A percentile compares a stretch with the other conserved stretches of the same genome.
These are phyloP conservation scores for Thrips palmi DNA, from an alignment of 1,140 invertebrate species.

Conservation along the genomic window DNA sequence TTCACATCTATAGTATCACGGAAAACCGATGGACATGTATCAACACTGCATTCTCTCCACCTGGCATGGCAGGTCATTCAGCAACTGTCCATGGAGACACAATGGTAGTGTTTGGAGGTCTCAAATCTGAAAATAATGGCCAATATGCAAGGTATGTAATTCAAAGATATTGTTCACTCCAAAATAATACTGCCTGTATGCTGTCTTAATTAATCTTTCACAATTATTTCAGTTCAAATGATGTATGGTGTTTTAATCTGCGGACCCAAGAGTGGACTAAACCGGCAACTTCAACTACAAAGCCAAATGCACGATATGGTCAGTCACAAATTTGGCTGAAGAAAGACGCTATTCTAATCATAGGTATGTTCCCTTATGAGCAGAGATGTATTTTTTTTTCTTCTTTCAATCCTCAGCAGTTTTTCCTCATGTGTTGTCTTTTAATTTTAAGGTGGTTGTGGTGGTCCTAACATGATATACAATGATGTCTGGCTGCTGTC, in stretches of 20 bases:
- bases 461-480: constrained; percentile 46
- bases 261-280: constrained; percentile 57
- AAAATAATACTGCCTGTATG: too few species aligned
- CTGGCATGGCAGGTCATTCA: constrained; percentile 81
- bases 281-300: constrained; percentile 40
- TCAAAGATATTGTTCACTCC: not conserved
- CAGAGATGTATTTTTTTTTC: constrained; percentile 6
- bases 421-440: constrained; percentile 13
- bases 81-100: constrained; percentile 66
- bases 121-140: constrained; percentile 26
- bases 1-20: constrained; percentile 74
- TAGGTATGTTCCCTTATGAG: constrained; percentile 15
- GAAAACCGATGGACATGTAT: constrained; percentile 71
- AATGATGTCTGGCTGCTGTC: constrained; percentile 50
- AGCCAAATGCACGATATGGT: constrained; percentile 69
- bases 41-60: constrained; percentile 40
- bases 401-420: constrained; percentile 17
- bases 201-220: not conserved
- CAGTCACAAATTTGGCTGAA: constrained; percentile 64
- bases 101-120: constrained; percentile 85
- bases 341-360: constrained; percentile 21
- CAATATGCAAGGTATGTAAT: not conserved
- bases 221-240: constrained; percentile 46
- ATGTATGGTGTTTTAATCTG: constrained; percentile 78
- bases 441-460: constrained; percentile 39